A percentile compares a stretch with the other conserved stretches of the same genome.
These are phyloP conservation scores for Hydrophis major DNA, from an alignment of 2,797 vertebrate genomes.

Conservation along the genomic window DNA sequence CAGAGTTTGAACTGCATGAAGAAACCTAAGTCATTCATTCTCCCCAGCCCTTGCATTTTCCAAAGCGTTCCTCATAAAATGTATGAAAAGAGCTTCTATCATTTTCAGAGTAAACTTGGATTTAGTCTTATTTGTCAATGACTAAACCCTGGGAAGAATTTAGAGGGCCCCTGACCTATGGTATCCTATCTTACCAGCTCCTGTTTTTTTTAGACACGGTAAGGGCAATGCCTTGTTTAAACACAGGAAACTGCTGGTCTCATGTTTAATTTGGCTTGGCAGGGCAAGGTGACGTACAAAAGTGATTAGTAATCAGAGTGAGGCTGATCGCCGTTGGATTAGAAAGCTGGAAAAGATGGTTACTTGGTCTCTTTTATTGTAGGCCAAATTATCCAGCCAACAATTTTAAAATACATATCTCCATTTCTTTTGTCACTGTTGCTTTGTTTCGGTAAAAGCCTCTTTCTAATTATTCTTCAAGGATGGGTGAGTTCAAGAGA, in stretches of 20 bases:
- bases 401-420: background rate
- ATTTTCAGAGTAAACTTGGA: background rate
- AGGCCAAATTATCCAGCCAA: background rate
- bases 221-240: background rate
- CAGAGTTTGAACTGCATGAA: background rate
- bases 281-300: background rate
- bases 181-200: background rate
- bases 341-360: background rate
- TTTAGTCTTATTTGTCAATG: background rate
- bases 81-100: background rate
- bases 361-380: background rate
- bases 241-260: background rate
- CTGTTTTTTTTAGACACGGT: background rate
- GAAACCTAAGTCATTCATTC: background rate
- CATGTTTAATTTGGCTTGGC: background rate
- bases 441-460: background rate
- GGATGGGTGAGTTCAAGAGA: background rate
- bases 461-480: background rate
- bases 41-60: background rate
- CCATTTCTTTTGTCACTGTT: background rate
- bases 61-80: background rate
- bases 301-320: background rate
- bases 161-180: background rate
- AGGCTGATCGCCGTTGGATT: background rate
- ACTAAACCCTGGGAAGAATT: background rate